Base-by-base conservation (phyloP, 2,888 invertebrate species). In the Lochmaea capreae region DNA sequence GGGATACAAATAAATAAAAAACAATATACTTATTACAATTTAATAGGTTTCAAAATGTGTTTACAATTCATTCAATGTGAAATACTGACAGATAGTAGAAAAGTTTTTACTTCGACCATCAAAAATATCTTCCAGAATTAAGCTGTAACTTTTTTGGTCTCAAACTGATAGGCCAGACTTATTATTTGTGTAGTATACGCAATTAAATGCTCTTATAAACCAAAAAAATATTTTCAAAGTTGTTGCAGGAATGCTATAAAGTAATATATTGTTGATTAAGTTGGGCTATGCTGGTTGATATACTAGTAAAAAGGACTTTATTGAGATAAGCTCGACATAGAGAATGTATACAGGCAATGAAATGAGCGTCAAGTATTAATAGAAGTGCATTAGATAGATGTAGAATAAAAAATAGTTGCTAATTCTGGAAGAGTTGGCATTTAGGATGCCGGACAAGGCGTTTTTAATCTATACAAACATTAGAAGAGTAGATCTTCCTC, bases 31-130 rank as follows among this genome's bases (percentile, higher is more conserved):
- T 39, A 33, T 33, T 39, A 14, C 26, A 14, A 39, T 61, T 61
- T 61, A 61, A 61, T 59, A 39, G 18, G 8, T 39, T 61, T 33
- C n/a, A 39, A 63, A 18, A 63, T 43, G 42, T 63, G 26, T 42
- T 63, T 63, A 63, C 62, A 63, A 16, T 9, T 43, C 18, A 63
- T 63, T 42, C 62, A 63, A 63, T 63, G 43, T 63, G 62, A 63
- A 63, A 43, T 63, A 63, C 62, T 18, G 42, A 43, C 43, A 63
- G 16, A 42, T 16, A 61, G 33, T 61, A 42, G 33, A 63, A 63
- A 62, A 63, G 42, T 43, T 42, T 54, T 16, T 18, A 9, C 54
- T 54, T 54, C 54, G 16, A 54, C 18, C 18, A 54, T 54, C 54
- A 16, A 16, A 54, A 54, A 54, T 16, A 18, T 54, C 54, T 18